These are phyloP conservation scores for Electrophaes corylata DNA, from an alignment of 2,888 invertebrate species.

Conservation along the genomic window DNA sequence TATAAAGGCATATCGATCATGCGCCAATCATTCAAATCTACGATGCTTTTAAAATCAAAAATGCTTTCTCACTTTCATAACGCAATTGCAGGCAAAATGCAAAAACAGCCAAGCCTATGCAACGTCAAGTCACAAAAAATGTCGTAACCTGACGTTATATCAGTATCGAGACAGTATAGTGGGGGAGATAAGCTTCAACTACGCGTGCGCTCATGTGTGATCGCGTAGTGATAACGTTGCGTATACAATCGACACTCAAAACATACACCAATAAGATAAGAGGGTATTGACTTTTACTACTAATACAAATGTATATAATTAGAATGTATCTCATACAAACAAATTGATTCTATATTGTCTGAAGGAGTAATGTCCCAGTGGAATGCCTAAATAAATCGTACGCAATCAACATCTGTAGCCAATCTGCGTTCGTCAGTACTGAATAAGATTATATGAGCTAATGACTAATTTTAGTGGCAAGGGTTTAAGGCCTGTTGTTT, in stretches of 20 bases:
- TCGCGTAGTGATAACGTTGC: slow-evolving; percentile 34
- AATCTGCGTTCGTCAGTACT: neutral
- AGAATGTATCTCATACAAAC: neutral
- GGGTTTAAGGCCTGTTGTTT: neutral
- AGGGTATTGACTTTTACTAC: slow-evolving; percentile 13
- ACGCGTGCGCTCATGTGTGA: slow-evolving; percentile 51
- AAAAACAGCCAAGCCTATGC: slow-evolving; percentile 39
- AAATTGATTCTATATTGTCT: neutral
- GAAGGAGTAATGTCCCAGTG: neutral
- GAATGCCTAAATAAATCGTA: neutral
- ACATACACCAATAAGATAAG: slow-evolving; percentile 21
- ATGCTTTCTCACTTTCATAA: slow-evolving; percentile 42
- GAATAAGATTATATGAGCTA: neutral
- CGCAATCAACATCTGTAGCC: neutral
- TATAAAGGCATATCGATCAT: slow-evolving; percentile 5
- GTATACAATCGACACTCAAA: slow-evolving; percentile 32
- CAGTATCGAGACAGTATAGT: slow-evolving; percentile 33
- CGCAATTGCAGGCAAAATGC: slow-evolving; percentile 33
- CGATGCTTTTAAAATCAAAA: slow-evolving; percentile 39
- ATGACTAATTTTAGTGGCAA: neutral
- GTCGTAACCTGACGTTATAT: slow-evolving; percentile 14
- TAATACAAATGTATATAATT: neutral
- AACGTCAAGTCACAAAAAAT: slow-evolving; percentile 8
- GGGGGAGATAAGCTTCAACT: slow-evolving; percentile 40
- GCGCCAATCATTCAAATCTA: slow-evolving; percentile 30